Evolutionary conservation across 1,140 invertebrate species (phyloP), one percentile per base, ranked within the genome.

Genomic region (Rhynchophorus ferrugineus): DNA sequence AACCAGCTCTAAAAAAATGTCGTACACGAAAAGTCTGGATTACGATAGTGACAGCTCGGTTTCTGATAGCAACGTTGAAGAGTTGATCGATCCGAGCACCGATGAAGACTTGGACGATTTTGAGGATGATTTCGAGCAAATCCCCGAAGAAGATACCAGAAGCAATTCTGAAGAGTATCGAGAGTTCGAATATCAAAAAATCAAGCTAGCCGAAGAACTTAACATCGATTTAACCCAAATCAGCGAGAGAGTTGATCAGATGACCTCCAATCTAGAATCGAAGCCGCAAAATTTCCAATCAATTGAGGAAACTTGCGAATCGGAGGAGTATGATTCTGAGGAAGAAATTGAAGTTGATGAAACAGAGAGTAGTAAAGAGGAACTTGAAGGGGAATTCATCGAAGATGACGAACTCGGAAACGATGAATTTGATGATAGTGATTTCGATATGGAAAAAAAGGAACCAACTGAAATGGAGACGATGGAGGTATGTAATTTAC

Each of bases 41-140:
- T 72, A 74, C 17, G 73, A 75, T 16, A 73, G 73, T 11, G 71
- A 72, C 37, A 71, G 69, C 18, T 73, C 73, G 13, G 68, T 70
- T 13, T 69, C 67, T 36, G 68, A 70, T 19, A 70, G 69, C 53
- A 69, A 69, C 46, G 52, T 68, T 29, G 71, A 71, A 54, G 69
- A 72, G 57, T 48, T 69, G 9, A 49, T 69, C 7, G 64, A 65
- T 35, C 54, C 54, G n/a, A 64, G 56, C 33, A 56, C 57, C 33
- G 63, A 69, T 9, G 65, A 65, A 42, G 61, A 65, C 19, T 73
- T 78, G 54, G 73, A 73, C n/a, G 71, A 69, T 54, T 63, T 65
- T 20, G 68, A 72, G 58, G 69, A 74, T 37, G 69, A 64, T 18
- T 44, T 53, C 22, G 56, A 62, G 11, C 49, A 61, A 8, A 48